These are phyloP conservation scores for Laodelphax striatellus DNA, from an alignment of 1,140 invertebrate genomes.

Conservation along the genomic window DNA sequence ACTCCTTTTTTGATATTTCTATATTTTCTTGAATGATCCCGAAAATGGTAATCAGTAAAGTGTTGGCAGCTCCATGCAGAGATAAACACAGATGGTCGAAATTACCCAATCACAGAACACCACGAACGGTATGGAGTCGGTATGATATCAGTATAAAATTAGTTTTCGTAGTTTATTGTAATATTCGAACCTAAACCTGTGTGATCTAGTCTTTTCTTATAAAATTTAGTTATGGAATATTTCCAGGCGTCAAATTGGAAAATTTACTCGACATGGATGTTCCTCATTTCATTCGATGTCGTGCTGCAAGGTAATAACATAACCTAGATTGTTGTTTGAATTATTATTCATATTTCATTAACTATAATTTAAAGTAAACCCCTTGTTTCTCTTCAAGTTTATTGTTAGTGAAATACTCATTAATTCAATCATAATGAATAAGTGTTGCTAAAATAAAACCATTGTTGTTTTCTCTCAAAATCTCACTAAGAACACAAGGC, in stretches of 20 bases:
- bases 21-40: no score
- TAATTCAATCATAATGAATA: no score
- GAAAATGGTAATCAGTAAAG: no score
- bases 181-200: neutral
- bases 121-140: constrained; percentile 1
- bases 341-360: neutral
- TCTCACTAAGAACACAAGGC: no score
- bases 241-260: constrained; percentile 19
- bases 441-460: no score
- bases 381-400: no score
- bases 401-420: no score
- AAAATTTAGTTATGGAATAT: constrained; percentile 17
- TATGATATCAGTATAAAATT: neutral
- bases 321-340: neutral
- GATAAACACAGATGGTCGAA: neutral
- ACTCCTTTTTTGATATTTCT: no score
- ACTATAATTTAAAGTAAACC: neutral
- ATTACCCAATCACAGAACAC: constrained; percentile 4
- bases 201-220: neutral
- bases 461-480: no score
- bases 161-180: neutral
- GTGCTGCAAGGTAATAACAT: constrained; percentile 12
- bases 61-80: no score
- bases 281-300: constrained; percentile 20
- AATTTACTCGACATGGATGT: constrained; percentile 20